Evolutionary conservation across 1,140 invertebrate species (phyloP), one percentile per base, ranked within the genome.

Genomic region (Drosophila kohkoa): DNA sequence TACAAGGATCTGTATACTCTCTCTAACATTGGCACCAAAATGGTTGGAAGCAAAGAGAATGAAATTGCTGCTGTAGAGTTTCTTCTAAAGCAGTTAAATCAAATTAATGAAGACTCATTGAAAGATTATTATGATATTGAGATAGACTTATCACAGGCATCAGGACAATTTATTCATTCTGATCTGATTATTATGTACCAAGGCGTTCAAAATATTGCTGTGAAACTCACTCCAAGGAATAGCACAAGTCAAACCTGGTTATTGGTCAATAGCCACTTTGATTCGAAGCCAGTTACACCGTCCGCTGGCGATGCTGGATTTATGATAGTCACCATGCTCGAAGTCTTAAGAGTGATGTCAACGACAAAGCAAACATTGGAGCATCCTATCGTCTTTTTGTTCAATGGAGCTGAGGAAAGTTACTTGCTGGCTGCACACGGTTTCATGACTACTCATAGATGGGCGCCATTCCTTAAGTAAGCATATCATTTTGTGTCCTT

Each of bases 211-310:
- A 98, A 98, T 93, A 94, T 98, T 51, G 93, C 97, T 38, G 97
- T 96, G 1, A 96, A 95, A 92, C 92, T 98, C 48, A 94, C 95
- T 28, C 93, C 94, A 0, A 93, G 92, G 73, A 81, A 74, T 38
- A 65, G 57, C 1, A 82, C 75, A 0, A 87, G 82, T 28, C 41
- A 87, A 48, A 72, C 77, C 0, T 78, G 96, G 90, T 93, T 99
- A 62, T 93, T 99, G 48, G 94, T 99, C 55, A 99, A 99, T 93
- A 99, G 98, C 92, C 98, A 99, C 93, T 98, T 96, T 93, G 98
- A 99, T 93, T 95, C 96, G 49, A 97, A 98, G 85, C 94, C 96
- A 45, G 96, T 96, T 80, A 98, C 97, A 79, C 93, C 94, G 30
- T 94, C 79, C 11, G 94, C 96, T 2, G 96, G 95, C 75, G 97